Evolutionary conservation across 2,888 invertebrate species (phyloP).

Genomic region (Hartigia nigra): DNA sequence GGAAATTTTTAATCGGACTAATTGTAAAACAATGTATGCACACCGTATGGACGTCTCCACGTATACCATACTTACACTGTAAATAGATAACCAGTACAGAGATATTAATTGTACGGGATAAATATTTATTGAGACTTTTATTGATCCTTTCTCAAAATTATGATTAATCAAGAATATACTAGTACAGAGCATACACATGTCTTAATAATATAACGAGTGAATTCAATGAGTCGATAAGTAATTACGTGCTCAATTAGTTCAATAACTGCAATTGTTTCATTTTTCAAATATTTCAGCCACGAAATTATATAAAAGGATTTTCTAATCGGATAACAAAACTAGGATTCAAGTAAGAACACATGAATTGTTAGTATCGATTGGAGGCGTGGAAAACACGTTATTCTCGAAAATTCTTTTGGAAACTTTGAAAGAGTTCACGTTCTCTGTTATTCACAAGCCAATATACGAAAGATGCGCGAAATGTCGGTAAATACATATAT

Average conservation of each 20-base stretch:
- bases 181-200: no score
- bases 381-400: neutral
- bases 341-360: neutral
- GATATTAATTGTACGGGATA: neutral
- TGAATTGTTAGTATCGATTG: neutral
- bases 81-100: neutral
- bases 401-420: neutral
- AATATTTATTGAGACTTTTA: neutral
- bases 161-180: no score
- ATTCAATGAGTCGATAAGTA: no score
- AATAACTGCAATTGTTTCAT: no score
- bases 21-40: neutral
- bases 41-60: neutral
- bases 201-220: no score
- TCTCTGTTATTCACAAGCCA: neutral
- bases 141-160: neutral
- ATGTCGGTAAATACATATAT: neutral
- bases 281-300: no score
- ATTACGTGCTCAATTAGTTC: no score
- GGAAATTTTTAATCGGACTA: neutral
- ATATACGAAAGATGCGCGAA: neutral
- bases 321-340: neutral
- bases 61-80: neutral
- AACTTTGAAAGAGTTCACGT: neutral
- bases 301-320: no score